Evolutionary conservation across 1,140 invertebrate genomes (phyloP), one percentile per base, ranked within the genome.

Genomic region (Oryctes rhinoceros): DNA sequence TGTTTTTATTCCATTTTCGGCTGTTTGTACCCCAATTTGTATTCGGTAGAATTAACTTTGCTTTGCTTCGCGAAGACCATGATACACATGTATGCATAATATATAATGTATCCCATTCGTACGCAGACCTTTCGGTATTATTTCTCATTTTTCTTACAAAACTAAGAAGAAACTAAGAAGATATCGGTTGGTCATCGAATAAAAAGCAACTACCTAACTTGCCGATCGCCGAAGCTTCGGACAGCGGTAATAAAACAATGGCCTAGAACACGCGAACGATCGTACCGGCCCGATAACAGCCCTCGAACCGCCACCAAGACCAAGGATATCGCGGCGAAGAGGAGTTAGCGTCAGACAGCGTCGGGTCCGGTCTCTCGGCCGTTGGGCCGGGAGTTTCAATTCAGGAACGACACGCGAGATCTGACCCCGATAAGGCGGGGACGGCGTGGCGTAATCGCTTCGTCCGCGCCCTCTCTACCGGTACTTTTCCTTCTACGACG

Each of bases 321-420:
- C 49, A 11, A 6, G 49, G 49, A 53, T n/a, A 53, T n/a, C 49
- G 49, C 49, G 10, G 3, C 10, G 49, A 53, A 53, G 49, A 53
- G 49, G 49, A 53, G 49, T 53, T 53, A 53, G 49, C 49, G 49
- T 53, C 49, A 53, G 49, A 53, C 49, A 53, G 49, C 49, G 49
- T 2, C 10, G 3, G n/a, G n/a, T 53, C 49, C 49, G 49, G 49
- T 53, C 49, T 53, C 49, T 53, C 49, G 49, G 10, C 49, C 39
- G 39, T 39, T 11, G n/a, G n/a, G n/a, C n/a, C n/a, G n/a, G 49
- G 49, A 53, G 49, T 53, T 53, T 53, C 49, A 11, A 2, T 53
- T 53, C 49, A 15, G 4, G 49, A 39, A 39, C n/a, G 10, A 53
- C 49, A 53, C 49, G 49, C 49, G 49, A 53, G 49, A 53, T 53